A percentile compares a stretch with the other conserved stretches of the same genome.
Conservation (phyloP, 2,113 vertebrate genomes). For the Guaruba guarouba region DNA sequence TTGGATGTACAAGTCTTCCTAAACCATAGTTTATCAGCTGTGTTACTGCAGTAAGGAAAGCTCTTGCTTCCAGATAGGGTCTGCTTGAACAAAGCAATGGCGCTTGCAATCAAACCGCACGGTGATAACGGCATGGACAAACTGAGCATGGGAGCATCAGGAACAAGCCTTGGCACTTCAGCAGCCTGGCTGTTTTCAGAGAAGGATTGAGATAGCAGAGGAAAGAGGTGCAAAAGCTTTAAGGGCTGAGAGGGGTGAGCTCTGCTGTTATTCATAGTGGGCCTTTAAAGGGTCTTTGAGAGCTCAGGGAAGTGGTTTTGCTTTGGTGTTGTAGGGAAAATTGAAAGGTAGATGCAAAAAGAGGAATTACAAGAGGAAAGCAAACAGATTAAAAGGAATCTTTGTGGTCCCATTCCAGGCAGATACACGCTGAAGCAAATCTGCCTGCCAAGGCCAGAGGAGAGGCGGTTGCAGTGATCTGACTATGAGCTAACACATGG, state of each 20-base stretch:
- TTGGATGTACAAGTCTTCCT: neutral
- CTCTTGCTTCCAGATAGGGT: neutral
- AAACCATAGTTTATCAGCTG: rapidly evolving
- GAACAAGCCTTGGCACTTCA: too few relatives aligned
- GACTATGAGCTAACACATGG: neutral
- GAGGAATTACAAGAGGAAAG: neutral
- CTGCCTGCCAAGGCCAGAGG: neutral
- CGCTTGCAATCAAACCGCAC: rapidly evolving
- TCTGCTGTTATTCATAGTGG: neutral
- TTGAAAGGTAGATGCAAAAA: neutral
- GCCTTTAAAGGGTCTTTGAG: neutral
- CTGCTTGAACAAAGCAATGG: rapidly evolving
- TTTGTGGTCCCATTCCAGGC: neutral
- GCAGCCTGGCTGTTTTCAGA: neutral
- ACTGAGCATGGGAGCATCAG: rapidly evolving
- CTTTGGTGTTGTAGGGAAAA: neutral
- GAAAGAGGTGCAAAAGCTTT: neutral
- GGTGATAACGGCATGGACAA: rapidly evolving
- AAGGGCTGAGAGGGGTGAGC: rapidly evolving
- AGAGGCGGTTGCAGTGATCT: neutral
- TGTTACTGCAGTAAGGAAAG: neutral
- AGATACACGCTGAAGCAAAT: rapidly evolving
- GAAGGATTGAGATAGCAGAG: neutral
- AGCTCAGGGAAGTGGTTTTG: neutral
- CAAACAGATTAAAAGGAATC: neutral